Base-by-base conservation (phyloP, 2,888 invertebrate genomes). In the Agrochola lota region DNA sequence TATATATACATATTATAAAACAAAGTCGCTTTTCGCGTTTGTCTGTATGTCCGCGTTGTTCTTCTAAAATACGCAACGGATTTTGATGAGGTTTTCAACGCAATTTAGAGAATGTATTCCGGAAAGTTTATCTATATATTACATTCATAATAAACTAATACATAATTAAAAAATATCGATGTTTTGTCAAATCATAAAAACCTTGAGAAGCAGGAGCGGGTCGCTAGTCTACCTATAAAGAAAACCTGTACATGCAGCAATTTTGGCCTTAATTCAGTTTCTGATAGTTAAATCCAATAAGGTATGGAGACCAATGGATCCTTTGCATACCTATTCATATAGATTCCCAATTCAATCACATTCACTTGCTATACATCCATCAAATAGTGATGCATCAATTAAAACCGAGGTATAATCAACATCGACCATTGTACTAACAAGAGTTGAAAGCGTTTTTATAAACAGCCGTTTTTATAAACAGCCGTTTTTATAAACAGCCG, bases 381-480 rank as follows among this genome's bases (percentile, higher is more conserved):
- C 15, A 46, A 83, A 66, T 52, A 62, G 26, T 74, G 60, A 83
- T 57, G 49, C 49, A 40, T 71, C 71, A 71, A 68, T 81, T 68
- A 68, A 40, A 83, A 69, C 6, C 15, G 30, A 71, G 57, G 30
- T 52, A 40, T 71, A 62, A 62, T 66, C 83, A 66, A 77, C 40
- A 70, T 35, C 30, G 4, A 2, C 3, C 20, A 52, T 46, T 35
- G 1, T 26, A 59, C 26, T 55, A 59, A 70, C 57, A 62, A 30
- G 1, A 26, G 55, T 59, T 68, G 30, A 83, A 68, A 83, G 67
- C 67, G n/a, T n/a, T 67, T 78, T 80, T 52, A 15, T 60, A 35
- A 55, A 23, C 3, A 15, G 35, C 0, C 6, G 17, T 52, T 30
- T 52, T 80, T 52, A 15, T 60, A 35, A 55, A 23, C 3, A 15